Percentiles rank a stretch among this genome's conserved stretches.
phyloP scores from a whole-genome alignment of 2,113 vertebrate species.

The Nanger granti region DNA sequence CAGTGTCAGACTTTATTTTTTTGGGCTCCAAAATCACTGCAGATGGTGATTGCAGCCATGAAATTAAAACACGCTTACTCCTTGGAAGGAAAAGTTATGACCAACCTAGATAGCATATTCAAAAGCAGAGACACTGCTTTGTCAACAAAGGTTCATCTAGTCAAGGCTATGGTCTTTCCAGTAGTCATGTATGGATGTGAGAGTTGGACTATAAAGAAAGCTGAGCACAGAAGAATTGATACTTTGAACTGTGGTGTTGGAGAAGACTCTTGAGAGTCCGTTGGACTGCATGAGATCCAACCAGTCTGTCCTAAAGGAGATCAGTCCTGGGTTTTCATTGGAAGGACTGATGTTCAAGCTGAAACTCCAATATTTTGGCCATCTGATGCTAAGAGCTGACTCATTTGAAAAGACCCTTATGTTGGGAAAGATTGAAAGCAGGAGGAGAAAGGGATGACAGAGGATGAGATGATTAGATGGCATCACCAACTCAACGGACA shows the following conservation, averaged over 20 bases:
- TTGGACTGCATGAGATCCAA: not conserved
- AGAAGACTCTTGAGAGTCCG: not conserved
- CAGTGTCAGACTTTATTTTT: too few species aligned
- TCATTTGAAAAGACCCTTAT: not conserved
- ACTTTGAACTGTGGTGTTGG: not conserved
- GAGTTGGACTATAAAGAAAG: not conserved
- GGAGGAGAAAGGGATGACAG: not conserved
- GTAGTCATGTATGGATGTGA: not conserved
- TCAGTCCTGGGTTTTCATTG: not conserved
- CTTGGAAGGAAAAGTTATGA: not conserved
- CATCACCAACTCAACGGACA: not conserved
- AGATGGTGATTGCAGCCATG: not conserved
- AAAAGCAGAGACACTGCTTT: not conserved
- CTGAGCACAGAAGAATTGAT: not conserved
- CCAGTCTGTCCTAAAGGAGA: not conserved
- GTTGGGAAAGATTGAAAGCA: not conserved
- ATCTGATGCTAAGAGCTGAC: not conserved
- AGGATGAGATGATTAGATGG: not conserved
- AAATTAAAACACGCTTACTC: not conserved
- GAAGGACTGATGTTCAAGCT: not conserved
- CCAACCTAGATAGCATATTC: not conserved
- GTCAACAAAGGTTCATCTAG: not conserved
- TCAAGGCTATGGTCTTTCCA: not conserved
- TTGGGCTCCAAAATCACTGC: not conserved
- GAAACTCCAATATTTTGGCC: not conserved